Base-by-base conservation (phyloP, 2,797 vertebrate genomes). In the Lemur catta region DNA sequence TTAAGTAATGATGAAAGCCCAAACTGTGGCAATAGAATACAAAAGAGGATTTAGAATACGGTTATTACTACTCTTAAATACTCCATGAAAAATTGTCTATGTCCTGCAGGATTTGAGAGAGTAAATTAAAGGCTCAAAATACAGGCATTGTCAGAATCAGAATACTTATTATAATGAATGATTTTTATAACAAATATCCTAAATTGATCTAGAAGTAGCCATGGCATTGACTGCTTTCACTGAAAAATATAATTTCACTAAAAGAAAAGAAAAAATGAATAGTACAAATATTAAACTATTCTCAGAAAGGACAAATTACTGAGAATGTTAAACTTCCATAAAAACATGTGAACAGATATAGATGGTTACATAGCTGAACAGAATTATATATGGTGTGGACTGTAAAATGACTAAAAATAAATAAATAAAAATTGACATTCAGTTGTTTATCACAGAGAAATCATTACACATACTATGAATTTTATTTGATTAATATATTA, bases 161-260 rank as follows among this genome's bases (percentile, higher is more conserved):
- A 95, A 78, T 78, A 15, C 33, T 38, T 82, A 93, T 94, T 96
- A 52, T 80, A 75, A 11, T 76, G 20, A 81, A 55, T 71, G 17
- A 79, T 85, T 92, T 92, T 95, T 85, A 41, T 43, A 94, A 79
- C 43, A 79, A n/a, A 78, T 91, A n/a, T 61, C 57, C 78, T 85
- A 85, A 89, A 79, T 93, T 94, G 80, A 71, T 94, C 50, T 65
- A 20, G 41, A 89, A 91, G 9, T 95, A 74, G 89, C 48, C 71
- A 65, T 50, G 84, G 1, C 76, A 93, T 67, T 91, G 50, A 95
- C 24, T 75, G 4, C 48, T 59, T 13, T 82, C 67, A 82, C 9
- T 92, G n/a, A 55, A 81, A 97, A 84, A 17, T 57, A 75, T 24
- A 65, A 89, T 92, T 67, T 93, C 15, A 35, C n/a, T 74, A 84